Conservation (phyloP, 2,888 invertebrate species). For the Camponotus fellah region DNA sequence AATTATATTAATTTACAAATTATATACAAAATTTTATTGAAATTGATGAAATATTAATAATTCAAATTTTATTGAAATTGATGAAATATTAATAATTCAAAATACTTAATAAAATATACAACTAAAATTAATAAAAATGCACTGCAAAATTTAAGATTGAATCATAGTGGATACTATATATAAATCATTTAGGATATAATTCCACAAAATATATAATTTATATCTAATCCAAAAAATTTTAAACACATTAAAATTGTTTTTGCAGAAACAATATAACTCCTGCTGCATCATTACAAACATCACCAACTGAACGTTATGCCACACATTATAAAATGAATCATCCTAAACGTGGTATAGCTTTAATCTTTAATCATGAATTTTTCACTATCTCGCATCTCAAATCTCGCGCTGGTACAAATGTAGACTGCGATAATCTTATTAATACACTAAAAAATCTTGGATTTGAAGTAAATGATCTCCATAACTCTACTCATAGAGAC, state of each 20-base stretch:
- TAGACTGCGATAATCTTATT: constrained; percentile 92
- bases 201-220: neutral
- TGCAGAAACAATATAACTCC: constrained; percentile 77
- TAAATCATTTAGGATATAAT: neutral
- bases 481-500: constrained; percentile 91
- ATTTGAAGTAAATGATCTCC: constrained; percentile 91
- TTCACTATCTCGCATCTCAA: constrained; percentile 92
- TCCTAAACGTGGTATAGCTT: constrained; percentile 92
- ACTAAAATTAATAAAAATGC: neutral
- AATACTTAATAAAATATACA: neutral
- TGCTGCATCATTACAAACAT: constrained; percentile 74
- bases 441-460: constrained; percentile 89
- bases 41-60: neutral
- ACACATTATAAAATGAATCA: constrained; percentile 96
- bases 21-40: neutral
- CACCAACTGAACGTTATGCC: constrained; percentile 88
- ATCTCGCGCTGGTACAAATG: constrained; percentile 93
- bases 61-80: neutral
- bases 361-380: constrained; percentile 96
- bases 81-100: neutral
- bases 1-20: neutral
- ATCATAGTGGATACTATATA: neutral
- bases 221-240: neutral
- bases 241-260: constrained; percentile 27
- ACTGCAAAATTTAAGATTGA: neutral